These are phyloP conservation scores for Distichodus sexfasciatus DNA, from an alignment of 2,797 vertebrate species.

Conservation along the genomic window DNA sequence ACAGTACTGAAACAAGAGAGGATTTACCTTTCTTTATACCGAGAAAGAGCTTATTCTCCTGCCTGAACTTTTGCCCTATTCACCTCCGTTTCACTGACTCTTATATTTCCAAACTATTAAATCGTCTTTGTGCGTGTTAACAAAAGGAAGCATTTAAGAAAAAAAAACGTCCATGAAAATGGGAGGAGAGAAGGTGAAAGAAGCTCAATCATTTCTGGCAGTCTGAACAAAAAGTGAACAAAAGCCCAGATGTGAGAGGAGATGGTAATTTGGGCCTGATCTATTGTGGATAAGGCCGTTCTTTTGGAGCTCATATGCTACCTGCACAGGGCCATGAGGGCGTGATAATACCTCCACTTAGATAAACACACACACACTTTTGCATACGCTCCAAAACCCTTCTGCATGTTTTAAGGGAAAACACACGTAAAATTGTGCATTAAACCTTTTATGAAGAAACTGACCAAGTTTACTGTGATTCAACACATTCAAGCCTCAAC, in stretches of 20 bases:
- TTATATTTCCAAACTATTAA: conserved; percentile 78
- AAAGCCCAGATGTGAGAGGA: conserved; percentile 85
- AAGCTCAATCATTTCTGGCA: conserved; percentile 82
- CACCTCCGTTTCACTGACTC: conserved; percentile 78
- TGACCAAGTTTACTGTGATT: too few species aligned
- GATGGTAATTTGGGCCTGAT: conserved; percentile 84
- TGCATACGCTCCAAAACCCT: neutral
- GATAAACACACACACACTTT: conserved; percentile 41
- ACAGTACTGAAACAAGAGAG: conserved; percentile 51
- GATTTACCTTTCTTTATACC: conserved; percentile 46
- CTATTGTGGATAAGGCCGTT: conserved; percentile 81
- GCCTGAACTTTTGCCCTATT: conserved; percentile 73
- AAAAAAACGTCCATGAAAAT: conserved; percentile 65
- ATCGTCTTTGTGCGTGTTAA: conserved; percentile 82
- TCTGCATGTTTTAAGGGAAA: neutral
- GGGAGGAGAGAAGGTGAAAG: conserved; percentile 65
- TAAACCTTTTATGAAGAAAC: conserved; percentile 1
- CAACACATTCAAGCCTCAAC: too few species aligned
- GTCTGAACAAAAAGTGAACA: conserved; percentile 73
- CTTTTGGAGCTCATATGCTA: conserved; percentile 79
- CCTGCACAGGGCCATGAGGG: conserved; percentile 65
- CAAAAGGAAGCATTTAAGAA: conserved; percentile 73
- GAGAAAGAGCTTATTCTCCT: conserved; percentile 56
- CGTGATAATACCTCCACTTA: conserved; percentile 45
- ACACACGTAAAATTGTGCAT: too few species aligned